Percentiles rank a stretch among this genome's conserved stretches.
These are phyloP conservation scores for Hydrolagus colliei DNA, from an alignment of 2,797 vertebrate species.

Conservation along the genomic window DNA sequence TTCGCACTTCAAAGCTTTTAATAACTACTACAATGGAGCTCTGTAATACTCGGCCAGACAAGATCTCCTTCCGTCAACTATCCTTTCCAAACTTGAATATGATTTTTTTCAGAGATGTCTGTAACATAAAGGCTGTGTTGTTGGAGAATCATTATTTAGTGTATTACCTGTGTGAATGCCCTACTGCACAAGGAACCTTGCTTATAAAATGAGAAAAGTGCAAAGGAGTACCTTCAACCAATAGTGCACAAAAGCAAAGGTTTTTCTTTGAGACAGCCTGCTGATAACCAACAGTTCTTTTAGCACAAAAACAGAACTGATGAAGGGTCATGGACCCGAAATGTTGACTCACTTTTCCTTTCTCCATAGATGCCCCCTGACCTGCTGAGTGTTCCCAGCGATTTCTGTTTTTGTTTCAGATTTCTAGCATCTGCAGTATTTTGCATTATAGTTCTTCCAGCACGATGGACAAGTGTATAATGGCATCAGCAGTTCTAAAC, in stretches of 20 bases:
- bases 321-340: too few species aligned
- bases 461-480: too few species aligned
- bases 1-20: background rate
- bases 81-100: background rate
- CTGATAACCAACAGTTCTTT: background rate
- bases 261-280: background rate
- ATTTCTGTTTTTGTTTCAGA: too few species aligned
- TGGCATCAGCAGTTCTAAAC: background rate
- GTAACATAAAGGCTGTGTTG: background rate
- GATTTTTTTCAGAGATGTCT: background rate
- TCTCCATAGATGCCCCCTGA: too few species aligned
- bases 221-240: background rate
- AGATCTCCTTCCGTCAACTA: background rate
- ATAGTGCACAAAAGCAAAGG: too few species aligned
- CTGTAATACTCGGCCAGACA: background rate
- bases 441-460: background rate
- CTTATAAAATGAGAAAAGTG: background rate
- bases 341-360: too few species aligned
- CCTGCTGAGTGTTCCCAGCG: too few species aligned
- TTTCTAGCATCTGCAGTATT: too few species aligned
- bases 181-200: background rate
- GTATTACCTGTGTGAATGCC: background rate
- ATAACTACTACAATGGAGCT: background rate
- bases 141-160: background rate
- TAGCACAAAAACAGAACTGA: background rate